phyloP scores from a whole-genome alignment of 2,113 vertebrate genomes.

The Lasiurus borealis region DNA sequence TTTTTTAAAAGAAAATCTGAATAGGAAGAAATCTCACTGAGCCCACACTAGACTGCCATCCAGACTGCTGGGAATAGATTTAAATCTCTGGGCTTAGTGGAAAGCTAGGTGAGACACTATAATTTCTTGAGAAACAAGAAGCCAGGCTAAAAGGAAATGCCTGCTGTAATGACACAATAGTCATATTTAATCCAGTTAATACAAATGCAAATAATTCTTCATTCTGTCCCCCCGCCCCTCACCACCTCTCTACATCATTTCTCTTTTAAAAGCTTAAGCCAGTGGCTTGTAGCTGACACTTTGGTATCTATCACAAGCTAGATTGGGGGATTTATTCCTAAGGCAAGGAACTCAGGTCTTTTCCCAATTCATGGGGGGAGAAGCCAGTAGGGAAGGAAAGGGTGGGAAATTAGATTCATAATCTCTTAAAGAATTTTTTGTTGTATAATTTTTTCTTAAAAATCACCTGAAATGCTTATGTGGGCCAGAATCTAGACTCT shows the following conservation, averaged over 20 bases:
- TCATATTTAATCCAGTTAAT: constrained; percentile 47
- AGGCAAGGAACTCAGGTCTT: not conserved
- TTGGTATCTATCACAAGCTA: not conserved
- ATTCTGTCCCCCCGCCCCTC: not conserved
- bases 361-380: not conserved
- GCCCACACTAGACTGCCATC: not conserved
- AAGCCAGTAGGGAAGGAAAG: fast-evolving
- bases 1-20: constrained; percentile 55
- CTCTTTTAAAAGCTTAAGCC: constrained; percentile 35
- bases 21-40: constrained; percentile 24
- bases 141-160: constrained; percentile 26
- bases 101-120: not conserved
- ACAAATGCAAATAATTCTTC: not conserved
- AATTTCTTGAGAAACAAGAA: constrained; percentile 51
- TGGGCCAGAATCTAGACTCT: not conserved
- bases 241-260: not conserved
- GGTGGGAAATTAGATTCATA: not conserved
- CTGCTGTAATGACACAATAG: constrained; percentile 6
- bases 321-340: not conserved
- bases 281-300: not conserved
- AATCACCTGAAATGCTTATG: not conserved
- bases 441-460: not conserved
- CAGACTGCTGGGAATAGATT: not conserved
- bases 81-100: constrained; percentile 45
- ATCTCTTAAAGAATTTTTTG: constrained; percentile 21